Evolutionary conservation across 2,113 vertebrate species (phyloP).

Genomic region (Scopus umbretta): DNA sequence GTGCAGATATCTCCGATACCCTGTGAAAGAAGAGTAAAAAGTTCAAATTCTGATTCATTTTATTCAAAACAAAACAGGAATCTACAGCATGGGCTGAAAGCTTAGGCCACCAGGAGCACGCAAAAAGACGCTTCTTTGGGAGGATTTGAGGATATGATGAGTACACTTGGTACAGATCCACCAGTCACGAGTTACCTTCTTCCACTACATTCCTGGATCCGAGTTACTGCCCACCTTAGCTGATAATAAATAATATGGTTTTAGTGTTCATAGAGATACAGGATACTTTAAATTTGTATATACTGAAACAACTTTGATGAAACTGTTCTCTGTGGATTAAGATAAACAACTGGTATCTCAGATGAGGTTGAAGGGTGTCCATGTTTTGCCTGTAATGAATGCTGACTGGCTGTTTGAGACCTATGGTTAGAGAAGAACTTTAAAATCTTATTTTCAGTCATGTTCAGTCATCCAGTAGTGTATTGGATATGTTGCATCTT

Average conservation of each 20-base stretch:
- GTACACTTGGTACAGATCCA: background rate
- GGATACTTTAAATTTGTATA: background rate
- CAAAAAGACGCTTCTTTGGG: background rate
- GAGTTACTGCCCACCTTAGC: background rate
- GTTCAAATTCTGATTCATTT: background rate
- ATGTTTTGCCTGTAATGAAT: background rate
- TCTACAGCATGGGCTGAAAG: background rate
- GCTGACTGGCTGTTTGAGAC: background rate
- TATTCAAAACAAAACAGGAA: background rate
- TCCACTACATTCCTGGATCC: background rate
- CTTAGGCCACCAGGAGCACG: background rate
- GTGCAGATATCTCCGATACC: background rate
- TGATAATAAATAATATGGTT: background rate
- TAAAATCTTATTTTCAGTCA: background rate
- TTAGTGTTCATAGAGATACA: background rate
- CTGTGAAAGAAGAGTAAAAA: background rate
- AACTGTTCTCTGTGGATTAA: background rate
- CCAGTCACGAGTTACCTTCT: background rate
- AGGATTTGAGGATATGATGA: background rate
- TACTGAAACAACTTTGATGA: background rate
- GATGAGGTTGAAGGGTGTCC: too few species aligned
- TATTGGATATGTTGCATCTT: background rate
- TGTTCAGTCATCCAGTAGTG: background rate
- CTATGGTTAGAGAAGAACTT: background rate
- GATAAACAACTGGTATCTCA: background rate